A percentile compares a stretch with the other conserved stretches of the same genome.
phyloP scores from a whole-genome alignment of 2,797 vertebrate genomes.

The Chiroxiphia lanceolata region DNA sequence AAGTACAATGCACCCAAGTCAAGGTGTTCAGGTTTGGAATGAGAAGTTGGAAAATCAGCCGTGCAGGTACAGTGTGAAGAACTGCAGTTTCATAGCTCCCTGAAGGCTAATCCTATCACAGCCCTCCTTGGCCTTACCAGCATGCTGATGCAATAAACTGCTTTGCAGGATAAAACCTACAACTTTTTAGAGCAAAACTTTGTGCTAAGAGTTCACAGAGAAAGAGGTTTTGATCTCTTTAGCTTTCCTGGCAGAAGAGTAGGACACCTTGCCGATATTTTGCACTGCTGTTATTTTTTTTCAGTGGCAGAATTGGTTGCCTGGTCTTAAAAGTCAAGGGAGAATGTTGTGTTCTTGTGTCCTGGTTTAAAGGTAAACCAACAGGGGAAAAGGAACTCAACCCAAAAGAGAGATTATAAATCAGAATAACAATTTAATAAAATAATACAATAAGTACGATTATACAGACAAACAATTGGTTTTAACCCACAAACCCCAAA shows the following conservation, averaged over 20 bases:
- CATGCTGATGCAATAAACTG: background rate
- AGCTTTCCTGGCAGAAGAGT: background rate
- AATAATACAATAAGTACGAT: no score
- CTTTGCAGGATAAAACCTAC: background rate
- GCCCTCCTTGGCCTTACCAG: background rate
- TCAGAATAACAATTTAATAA: no score
- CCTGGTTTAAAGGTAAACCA: no score
- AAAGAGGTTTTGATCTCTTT: background rate
- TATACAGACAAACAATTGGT: no score
- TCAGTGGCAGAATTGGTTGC: background rate
- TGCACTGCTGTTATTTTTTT: background rate
- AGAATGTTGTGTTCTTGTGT: background rate
- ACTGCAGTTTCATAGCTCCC: background rate
- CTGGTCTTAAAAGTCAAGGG: background rate
- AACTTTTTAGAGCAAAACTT: background rate
- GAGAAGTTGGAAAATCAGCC: background rate
- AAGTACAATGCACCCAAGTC: accelerated
- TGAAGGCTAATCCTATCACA: background rate
- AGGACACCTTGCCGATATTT: background rate
- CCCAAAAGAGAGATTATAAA: no score
- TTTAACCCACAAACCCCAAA: no score
- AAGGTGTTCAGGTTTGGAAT: background rate
- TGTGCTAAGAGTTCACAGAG: background rate
- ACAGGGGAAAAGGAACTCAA: no score
- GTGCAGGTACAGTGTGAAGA: accelerated